Evolutionary conservation across 2,797 vertebrate genomes (phyloP).

Genomic region (Discoglossus pictus): DNA sequence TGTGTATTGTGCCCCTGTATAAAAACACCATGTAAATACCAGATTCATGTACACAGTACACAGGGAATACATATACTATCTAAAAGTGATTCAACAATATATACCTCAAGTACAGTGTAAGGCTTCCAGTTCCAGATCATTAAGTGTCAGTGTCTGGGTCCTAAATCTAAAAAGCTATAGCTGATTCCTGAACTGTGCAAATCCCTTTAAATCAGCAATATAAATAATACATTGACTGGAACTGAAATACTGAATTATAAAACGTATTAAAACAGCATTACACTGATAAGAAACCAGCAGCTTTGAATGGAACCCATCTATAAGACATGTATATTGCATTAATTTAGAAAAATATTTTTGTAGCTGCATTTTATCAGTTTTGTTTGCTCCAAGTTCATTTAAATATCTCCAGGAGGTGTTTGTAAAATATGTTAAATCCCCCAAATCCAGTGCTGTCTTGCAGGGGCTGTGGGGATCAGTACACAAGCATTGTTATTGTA

Average conservation of each 20-base stretch:
- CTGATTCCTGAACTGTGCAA: no score
- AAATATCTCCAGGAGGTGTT: slow-evolving; percentile 21
- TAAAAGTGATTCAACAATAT: no score
- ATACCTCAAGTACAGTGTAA: no score
- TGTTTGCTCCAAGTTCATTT: slow-evolving; percentile 59
- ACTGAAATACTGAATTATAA: neutral
- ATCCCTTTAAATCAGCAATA: no score
- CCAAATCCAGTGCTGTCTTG: neutral
- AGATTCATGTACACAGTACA: no score
- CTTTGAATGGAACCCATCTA: no score
- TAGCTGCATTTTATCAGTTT: slow-evolving; percentile 53
- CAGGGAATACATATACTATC: no score
- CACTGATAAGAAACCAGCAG: slow-evolving; percentile 4
- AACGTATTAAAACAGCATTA: neutral
- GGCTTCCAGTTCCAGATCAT: neutral
- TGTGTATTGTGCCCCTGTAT: neutral
- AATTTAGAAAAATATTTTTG: slow-evolving; percentile 50
- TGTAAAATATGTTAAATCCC: neutral
- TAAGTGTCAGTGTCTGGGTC: slow-evolving; percentile 8
- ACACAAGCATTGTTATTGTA: no score
- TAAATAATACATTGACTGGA: no score
- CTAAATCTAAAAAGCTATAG: no score
- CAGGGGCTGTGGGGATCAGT: no score
- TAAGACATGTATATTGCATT: no score
- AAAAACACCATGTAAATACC: neutral